Base-by-base conservation (phyloP, 1,140 invertebrate genomes). In the Neoseiulus cucumeris region DNA sequence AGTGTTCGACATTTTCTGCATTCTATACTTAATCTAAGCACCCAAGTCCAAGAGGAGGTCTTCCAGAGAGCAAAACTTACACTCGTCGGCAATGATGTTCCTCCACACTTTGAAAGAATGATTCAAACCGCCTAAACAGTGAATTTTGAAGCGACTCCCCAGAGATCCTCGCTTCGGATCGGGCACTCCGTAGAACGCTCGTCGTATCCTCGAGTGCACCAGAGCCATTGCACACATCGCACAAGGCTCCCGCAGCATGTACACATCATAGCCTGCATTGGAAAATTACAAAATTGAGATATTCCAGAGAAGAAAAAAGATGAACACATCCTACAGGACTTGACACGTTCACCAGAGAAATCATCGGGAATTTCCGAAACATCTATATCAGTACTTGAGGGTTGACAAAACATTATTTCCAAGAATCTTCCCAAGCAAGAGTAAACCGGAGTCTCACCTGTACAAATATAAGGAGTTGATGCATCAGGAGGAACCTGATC, bases 221-320 rank as follows among this genome's bases (percentile, higher is more conserved):
- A 96, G 75, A 0, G 87, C 91, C 92, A 96, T 96, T 0, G 88
- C 80, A 78, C 93, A 79, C 83, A 96, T 89, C 1, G 87, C 73
- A 76, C 93, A 97, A 0, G 92, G 92, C 73, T 96, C 92, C 66
- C 79, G 79, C 1, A 84, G 82, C 14, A 89, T 72, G 73, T 91
- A 95, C 1, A 87, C 74, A 78, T 91, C 86, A 76, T 89, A 92
- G 9, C 85, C 85, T 59, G 51, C 4, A 59, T 14, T 25, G 22
- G 14, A 2, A 4, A 39, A 39, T 39, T 4, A 6, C 33, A 9
- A 17, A 59, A 17, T 47, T 4, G 18, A 22, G 45, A 39, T 39
- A 4, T 4, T 39, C 4, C 33, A 39, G 33, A 39, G 33, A 39
- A 39, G n/a, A n/a, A n/a, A n/a, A n/a, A n/a, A n/a, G n/a, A n/a